Evolutionary conservation across 2,888 invertebrate species (phyloP).

Genomic region (Plagiodera versicolora): DNA sequence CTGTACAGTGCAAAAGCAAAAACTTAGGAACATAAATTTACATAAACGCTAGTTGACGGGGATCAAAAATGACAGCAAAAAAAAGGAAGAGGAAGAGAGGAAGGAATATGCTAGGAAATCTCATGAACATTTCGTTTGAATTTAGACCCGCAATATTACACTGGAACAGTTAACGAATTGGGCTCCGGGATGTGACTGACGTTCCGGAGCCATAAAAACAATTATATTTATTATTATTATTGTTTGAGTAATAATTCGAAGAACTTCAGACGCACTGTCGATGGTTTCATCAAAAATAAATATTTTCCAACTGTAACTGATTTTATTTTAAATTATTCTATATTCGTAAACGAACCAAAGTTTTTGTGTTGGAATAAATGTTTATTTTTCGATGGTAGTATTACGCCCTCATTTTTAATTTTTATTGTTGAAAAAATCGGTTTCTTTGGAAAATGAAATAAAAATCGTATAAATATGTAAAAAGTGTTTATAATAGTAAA

Average conservation of each 20-base stretch:
- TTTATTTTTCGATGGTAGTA: slow-evolving; percentile 29
- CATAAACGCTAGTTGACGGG: too few relatives aligned
- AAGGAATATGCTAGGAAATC: slow-evolving; percentile 27
- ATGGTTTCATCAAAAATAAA: slow-evolving; percentile 32
- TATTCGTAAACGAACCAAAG: slow-evolving; percentile 3
- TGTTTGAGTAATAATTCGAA: too few relatives aligned
- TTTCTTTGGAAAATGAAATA: slow-evolving; percentile 21
- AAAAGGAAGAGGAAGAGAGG: slow-evolving; percentile 22
- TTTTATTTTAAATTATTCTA: background rate
- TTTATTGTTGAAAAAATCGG: slow-evolving; percentile 12
- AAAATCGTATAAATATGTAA: slow-evolving; percentile 34
- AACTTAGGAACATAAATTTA: too few relatives aligned
- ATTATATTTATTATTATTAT: slow-evolving; percentile 27
- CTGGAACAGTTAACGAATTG: slow-evolving; percentile 35
- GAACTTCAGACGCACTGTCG: slow-evolving; percentile 19
- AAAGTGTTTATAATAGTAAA: slow-evolving; percentile 32
- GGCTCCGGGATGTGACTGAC: slow-evolving; percentile 34
- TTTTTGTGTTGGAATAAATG: slow-evolving; percentile 21
- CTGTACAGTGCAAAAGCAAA: too few relatives aligned
- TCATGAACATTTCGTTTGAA: slow-evolving; percentile 24
- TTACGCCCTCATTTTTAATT: slow-evolving; percentile 19
- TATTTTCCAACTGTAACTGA: slow-evolving; percentile 16
- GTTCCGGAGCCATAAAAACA: slow-evolving; percentile 34
- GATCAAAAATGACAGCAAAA: too few relatives aligned
- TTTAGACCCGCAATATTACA: slow-evolving; percentile 34